Percentiles rank a stretch among this genome's conserved stretches.
Evolutionary conservation across 2,888 invertebrate genomes (phyloP).

Genomic region (Clunio marinus): DNA sequence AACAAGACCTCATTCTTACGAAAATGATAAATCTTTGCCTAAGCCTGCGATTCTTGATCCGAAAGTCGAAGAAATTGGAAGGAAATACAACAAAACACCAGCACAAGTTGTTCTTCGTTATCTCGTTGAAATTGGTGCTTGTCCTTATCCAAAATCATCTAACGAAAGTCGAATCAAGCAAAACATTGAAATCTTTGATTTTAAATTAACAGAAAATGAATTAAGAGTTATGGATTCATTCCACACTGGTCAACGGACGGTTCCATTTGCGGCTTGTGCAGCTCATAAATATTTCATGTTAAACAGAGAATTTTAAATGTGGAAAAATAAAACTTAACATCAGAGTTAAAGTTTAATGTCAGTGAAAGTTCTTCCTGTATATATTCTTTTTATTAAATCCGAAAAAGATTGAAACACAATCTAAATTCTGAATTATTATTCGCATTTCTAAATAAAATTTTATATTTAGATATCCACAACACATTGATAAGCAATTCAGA

Average conservation of each 20-base stretch:
- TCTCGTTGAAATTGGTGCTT: slow-evolving; percentile 55
- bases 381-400: neutral
- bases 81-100: slow-evolving; percentile 61
- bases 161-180: slow-evolving; percentile 54
- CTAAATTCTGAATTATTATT: too few species aligned
- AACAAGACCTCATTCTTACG: slow-evolving; percentile 56
- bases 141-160: slow-evolving; percentile 59
- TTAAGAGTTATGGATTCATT: slow-evolving; percentile 53
- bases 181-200: slow-evolving; percentile 59
- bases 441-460: too few species aligned
- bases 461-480: too few species aligned
- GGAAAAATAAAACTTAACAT: too few species aligned
- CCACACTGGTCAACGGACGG: slow-evolving; percentile 46
- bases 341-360: too few species aligned
- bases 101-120: slow-evolving; percentile 62
- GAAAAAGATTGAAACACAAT: too few species aligned
- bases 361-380: too few species aligned
- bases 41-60: slow-evolving; percentile 56
- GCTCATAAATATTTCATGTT: slow-evolving; percentile 41
- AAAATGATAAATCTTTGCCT: slow-evolving; percentile 52
- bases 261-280: slow-evolving; percentile 43
- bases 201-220: slow-evolving; percentile 54
- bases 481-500: too few species aligned
- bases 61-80: slow-evolving; percentile 54
- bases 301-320: slow-evolving; percentile 40